Base-by-base conservation (phyloP, 1,140 invertebrate genomes). In the Drosophila ambigua region DNA sequence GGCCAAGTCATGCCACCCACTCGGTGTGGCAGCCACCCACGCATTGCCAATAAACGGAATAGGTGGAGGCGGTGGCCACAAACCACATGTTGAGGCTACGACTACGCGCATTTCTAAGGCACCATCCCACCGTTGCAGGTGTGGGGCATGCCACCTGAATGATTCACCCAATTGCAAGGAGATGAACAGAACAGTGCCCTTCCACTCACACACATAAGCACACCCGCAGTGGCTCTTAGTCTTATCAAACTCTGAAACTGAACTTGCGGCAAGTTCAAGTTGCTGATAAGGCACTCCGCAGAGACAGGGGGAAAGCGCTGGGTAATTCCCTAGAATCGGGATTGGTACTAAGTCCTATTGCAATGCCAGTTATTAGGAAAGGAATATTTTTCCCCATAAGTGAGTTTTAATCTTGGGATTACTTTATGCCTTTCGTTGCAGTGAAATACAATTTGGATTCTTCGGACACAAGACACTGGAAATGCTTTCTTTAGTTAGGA, bases 1-100 rank as follows among this genome's bases (percentile, higher is more conserved):
- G 48, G 26, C 71, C 58, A 65, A 65, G 61, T 74, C 72, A 74
- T 74, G 68, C 35, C 64, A 50, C 24, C 41, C 58, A 46, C 60
- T 50, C 57, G 43, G 48, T 39, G 49, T 39, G 28, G 49, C 53
- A 68, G 23, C 43, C 61, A 61, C 75, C 66, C 63, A 83, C 72
- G 72, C 66, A 72, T 62, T 52, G 59, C 20, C 67, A 77, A 61
- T 72, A 69, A 68, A 65, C 52, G 60, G 2, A 20, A 2, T 2
- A 57, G 44, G 11, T 5, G 11, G 35, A 39, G 35, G 35, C 4
- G 11, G 35, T 13, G 35, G 11, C 35, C 52, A 60, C 63, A 82
- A 85, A 85, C 82, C 82, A 85, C 82, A 85, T 85, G 82, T 85
- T 85, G 82, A 82, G 71, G 82, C 78, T 59, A 55, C 51, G 49